Evolutionary conservation across 2,888 invertebrate species (phyloP).

Genomic region (Clitarchus hookeri): DNA sequence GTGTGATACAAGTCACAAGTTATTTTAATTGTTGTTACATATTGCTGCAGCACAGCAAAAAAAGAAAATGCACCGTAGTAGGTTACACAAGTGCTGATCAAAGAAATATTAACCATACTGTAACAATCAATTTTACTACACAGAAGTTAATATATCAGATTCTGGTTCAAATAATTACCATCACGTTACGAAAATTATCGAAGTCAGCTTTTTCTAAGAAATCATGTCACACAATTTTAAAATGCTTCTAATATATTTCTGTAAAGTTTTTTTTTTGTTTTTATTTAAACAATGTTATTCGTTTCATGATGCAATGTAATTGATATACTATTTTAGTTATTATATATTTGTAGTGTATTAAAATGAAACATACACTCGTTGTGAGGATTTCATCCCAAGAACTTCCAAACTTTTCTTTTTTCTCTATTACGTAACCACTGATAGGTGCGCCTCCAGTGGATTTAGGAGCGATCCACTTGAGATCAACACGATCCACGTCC

Average conservation of each 20-base stretch:
- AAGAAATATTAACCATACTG: too few species aligned
- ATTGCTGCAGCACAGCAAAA: too few species aligned
- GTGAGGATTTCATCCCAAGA: constrained; percentile 81
- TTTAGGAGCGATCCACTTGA: constrained; percentile 82
- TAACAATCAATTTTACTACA: too few species aligned
- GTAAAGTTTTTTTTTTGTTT: background rate
- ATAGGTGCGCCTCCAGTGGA: constrained; percentile 79
- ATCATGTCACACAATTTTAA: background rate
- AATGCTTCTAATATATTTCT: constrained; percentile 17
- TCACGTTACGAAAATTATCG: too few species aligned
- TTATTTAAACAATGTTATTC: too few species aligned
- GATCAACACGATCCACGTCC: constrained; percentile 85
- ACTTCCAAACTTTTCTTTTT: constrained; percentile 78
- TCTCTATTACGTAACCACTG: constrained; percentile 86
- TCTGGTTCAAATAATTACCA: too few species aligned
- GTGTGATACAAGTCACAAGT: too few species aligned
- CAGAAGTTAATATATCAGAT: too few species aligned
- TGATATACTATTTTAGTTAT: background rate
- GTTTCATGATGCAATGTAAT: background rate
- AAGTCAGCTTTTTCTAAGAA: too few species aligned
- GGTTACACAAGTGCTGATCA: too few species aligned
- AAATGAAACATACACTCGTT: constrained; percentile 61
- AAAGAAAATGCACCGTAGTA: too few species aligned
- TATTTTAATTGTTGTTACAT: too few species aligned
- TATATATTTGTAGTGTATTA: background rate